Evolutionary conservation across 2,888 invertebrate genomes (phyloP), one percentile per base, ranked within the genome.

Genomic region (Andrena praecox): DNA sequence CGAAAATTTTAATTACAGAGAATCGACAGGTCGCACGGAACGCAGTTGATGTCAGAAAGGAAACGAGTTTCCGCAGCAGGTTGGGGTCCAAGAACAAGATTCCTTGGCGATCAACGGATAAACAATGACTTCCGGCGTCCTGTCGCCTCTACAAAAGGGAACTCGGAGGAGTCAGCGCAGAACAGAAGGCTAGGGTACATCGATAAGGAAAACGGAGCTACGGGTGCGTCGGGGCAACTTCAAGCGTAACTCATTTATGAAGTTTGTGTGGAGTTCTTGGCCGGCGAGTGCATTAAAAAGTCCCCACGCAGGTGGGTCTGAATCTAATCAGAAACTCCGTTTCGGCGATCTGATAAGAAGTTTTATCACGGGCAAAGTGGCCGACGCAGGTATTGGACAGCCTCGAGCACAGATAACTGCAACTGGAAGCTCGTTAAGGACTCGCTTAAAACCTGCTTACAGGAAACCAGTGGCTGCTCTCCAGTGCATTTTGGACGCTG

Each of bases 281-380:
- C 24, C 87, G 78, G 85, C 85, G 88, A 90, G 90, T 89, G 89
- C 91, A 89, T 91, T 91, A 89, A 90, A 89, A 89, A 89, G 84
- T 89, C 88, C 83, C 84, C 86, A 85, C 86, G 86, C 86, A 84
- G 85, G 60, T 69, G 63, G 48, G 54, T 64, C 73, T 71, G 86
- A 89, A 91, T 91, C 90, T 91, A 91, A 92, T 91, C 89, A 86
- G 84, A 89, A 90, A 90, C 87, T 89, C 87, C 86, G 90, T 91
- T 91, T 90, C 87, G 90, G 86, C 79, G 89, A 90, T 92, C 90
- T 82, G 90, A 91, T 91, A 89, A 86, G 33, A 75, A 68, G 73
- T 67, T 78, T 77, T 74, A 80, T 84, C 81, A 71, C 59, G 64
- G 59, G 52, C 35, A 62, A 78, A 79, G 85, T 82, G 79, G 89